Evolutionary conservation across 2,888 invertebrate genomes (phyloP), one percentile per base, ranked within the genome.

Genomic region (Resseliella maxima): DNA sequence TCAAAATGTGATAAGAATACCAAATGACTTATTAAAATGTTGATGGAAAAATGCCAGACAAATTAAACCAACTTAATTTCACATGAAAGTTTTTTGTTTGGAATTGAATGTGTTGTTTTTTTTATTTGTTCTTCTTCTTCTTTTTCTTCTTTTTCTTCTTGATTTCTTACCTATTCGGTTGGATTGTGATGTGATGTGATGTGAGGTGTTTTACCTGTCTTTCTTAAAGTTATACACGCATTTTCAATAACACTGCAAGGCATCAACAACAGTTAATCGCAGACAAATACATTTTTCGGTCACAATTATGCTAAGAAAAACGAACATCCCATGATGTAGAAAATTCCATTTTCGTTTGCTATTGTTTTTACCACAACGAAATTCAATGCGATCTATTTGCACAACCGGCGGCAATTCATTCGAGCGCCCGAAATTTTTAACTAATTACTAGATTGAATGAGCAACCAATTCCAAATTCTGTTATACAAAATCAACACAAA

Each of bases 51-150:
- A 41, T 5, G 18, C 72, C 72, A 31, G 72, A 72, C 72, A 72
- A 72, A 72, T 72, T 72, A 72, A 72, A 72, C 72, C 31, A 72
- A 72, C 31, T 72, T 72, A 72, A 72, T 72, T 72, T 72, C 72
- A 72, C 72, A 72, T 72, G 72, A n/a, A 72, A 72, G 31, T 8
- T 15, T 15, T 1, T 50, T 24, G n/a, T n/a, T n/a, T 59, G n/a
- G 59, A 59, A 59, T 81, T 81, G 15, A 81, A 36, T 81, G n/a
- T 81, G 1, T 35, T 24, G 8, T 64, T 64, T 64, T 64, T 27
- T 81, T 21, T n/a, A 6, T 15, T 36, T 81, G 1, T 81, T 2
- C n/a, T 64, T 18, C 36, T 36, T 36, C 36, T 10, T 1, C 12
- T 81, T 10, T 50, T 41, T 41, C 41, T 41, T 41, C 41, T 41